A percentile compares a stretch with the other conserved stretches of the same genome.
These are phyloP conservation scores for Telmatochromis sp. DNA, from an alignment of 2,113 vertebrate genomes.

Conservation along the genomic window DNA sequence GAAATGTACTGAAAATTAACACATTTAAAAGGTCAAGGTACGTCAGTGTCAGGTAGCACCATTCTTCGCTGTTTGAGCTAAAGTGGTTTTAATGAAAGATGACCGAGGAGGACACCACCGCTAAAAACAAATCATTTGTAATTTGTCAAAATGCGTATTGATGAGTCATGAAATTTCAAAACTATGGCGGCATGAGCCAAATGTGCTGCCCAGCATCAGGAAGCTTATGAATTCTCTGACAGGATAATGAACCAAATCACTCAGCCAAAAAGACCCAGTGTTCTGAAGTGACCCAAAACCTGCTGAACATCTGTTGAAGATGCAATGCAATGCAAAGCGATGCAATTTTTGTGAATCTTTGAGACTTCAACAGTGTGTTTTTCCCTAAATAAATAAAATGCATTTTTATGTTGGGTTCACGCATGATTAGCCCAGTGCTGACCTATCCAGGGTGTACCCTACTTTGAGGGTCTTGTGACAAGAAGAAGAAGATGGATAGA, in stretches of 20 bases:
- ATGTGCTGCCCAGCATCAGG: neutral
- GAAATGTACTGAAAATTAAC: neutral
- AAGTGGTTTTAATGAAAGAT: neutral
- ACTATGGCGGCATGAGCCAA: neutral
- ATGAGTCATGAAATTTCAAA: neutral
- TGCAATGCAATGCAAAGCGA: neutral
- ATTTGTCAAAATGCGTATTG: neutral
- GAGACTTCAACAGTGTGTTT: neutral
- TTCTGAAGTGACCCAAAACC: neutral
- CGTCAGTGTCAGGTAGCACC: neutral
- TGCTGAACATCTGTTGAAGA: neutral
- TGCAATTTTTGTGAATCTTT: neutral
- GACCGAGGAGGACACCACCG: fast-evolving
- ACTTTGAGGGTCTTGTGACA: neutral
- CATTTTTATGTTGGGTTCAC: neutral
- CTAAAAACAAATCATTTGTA: neutral
- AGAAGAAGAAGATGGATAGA: neutral
- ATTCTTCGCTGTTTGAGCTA: neutral
- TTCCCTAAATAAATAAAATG: neutral
- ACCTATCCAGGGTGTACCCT: fast-evolving
- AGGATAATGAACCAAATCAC: neutral
- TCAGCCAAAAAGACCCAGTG: neutral
- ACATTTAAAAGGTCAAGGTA: neutral
- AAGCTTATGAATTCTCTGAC: neutral
- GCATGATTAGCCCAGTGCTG: neutral